Evolutionary conservation across 2,113 vertebrate genomes (phyloP).

Genomic region (Grantiella picta): DNA sequence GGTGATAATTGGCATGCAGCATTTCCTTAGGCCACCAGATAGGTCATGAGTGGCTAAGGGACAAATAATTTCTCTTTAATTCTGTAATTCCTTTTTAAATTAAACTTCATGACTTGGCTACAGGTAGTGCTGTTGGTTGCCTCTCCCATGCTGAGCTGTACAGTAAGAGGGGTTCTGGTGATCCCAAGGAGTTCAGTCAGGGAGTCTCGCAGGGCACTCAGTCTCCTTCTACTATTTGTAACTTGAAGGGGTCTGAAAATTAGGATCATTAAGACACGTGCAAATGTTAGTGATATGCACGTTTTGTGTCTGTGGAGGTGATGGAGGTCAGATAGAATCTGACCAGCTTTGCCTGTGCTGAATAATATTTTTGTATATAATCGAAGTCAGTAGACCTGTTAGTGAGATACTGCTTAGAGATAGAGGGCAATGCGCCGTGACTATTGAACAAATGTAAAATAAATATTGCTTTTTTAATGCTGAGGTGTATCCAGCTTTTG

Average conservation of each 20-base stretch:
- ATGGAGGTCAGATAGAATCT: background rate
- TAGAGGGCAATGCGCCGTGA: accelerated
- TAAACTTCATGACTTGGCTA: slow-evolving; percentile 52
- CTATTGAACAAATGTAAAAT: background rate
- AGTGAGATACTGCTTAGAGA: background rate
- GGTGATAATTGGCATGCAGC: slow-evolving; percentile 74
- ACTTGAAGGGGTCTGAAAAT: background rate
- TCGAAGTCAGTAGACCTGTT: background rate
- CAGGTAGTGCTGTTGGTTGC: slow-evolving; percentile 25
- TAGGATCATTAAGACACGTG: background rate
- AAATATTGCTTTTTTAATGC: background rate
- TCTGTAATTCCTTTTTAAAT: slow-evolving; percentile 72
- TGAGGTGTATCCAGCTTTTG: background rate
- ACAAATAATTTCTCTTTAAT: slow-evolving; percentile 77
- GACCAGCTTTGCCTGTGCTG: background rate
- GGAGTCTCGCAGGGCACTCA: background rate
- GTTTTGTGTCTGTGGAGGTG: background rate
- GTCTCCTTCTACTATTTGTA: slow-evolving; percentile 22
- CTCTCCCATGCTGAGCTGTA: background rate
- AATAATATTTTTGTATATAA: background rate
- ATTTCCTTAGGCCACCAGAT: slow-evolving; percentile 73
- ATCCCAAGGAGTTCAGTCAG: background rate
- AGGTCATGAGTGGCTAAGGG: slow-evolving; percentile 70
- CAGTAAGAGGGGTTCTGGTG: background rate
- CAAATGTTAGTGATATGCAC: background rate